phyloP scores from a whole-genome alignment of 2,888 invertebrate genomes.

The Nomada flava region DNA sequence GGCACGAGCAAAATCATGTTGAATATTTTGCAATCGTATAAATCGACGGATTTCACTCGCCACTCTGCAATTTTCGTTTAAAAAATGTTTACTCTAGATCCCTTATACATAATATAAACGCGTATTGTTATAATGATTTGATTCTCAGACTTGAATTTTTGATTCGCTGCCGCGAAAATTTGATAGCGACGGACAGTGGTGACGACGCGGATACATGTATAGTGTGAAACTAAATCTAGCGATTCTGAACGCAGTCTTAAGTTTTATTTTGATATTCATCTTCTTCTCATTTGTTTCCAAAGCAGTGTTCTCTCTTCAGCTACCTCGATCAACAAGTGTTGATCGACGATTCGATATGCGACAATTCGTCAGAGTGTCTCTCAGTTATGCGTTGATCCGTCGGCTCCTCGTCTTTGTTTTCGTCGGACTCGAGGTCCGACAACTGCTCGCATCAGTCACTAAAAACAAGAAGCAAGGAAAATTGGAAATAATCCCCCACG shows the following conservation, averaged over 20 bases:
- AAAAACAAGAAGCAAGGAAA: slow-evolving; percentile 21
- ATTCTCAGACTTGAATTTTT: slow-evolving; percentile 34
- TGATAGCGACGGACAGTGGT: slow-evolving; percentile 27
- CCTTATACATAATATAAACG: background rate
- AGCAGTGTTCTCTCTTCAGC: background rate
- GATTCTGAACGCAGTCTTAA: slow-evolving; percentile 23
- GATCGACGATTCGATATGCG: slow-evolving; percentile 41
- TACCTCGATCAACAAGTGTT: slow-evolving; percentile 24
- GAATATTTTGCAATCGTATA: background rate
- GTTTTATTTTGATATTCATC: slow-evolving; percentile 12
- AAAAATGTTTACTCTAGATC: slow-evolving; percentile 19
- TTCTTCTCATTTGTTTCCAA: background rate
- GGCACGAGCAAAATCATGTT: slow-evolving; percentile 21
- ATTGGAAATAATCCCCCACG: background rate
- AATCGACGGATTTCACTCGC: slow-evolving; percentile 22
- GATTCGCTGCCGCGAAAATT: slow-evolving; percentile 47
- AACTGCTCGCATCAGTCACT: slow-evolving; percentile 81
- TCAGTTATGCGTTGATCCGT: slow-evolving; percentile 62
- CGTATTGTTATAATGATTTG: slow-evolving; percentile 17
- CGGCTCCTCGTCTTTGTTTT: slow-evolving; percentile 65
- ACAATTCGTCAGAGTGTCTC: slow-evolving; percentile 42
- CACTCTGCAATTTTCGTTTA: background rate
- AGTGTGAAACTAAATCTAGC: slow-evolving; percentile 41
- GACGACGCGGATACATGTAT: slow-evolving; percentile 12
- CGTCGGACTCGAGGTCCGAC: slow-evolving; percentile 77